These are phyloP conservation scores for Andrena fulva DNA, from an alignment of 2,888 invertebrate genomes.

Conservation along the genomic window DNA sequence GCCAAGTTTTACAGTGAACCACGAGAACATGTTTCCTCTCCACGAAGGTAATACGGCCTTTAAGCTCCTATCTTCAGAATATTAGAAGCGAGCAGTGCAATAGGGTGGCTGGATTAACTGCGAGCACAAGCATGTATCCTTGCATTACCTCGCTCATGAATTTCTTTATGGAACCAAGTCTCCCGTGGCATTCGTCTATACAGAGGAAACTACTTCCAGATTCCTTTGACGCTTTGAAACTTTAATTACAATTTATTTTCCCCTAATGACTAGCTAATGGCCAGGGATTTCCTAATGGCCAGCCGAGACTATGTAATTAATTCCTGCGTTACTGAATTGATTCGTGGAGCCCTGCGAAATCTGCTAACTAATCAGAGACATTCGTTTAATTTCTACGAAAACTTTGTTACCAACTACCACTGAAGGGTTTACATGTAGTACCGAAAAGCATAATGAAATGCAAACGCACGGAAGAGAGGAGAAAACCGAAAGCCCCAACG, in stretches of 20 bases:
- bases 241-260: too few relatives aligned
- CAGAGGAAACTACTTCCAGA: not conserved
- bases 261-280: too few relatives aligned
- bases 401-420: not conserved
- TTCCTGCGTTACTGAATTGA: not conserved
- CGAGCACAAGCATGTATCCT: slow-evolving; percentile 5
- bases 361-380: not conserved
- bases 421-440: not conserved
- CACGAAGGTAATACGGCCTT: slow-evolving; percentile 29
- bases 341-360: not conserved
- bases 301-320: too few relatives aligned
- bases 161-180: slow-evolving; percentile 11
- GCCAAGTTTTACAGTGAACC: slow-evolving; percentile 25
- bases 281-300: too few relatives aligned
- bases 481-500: not conserved
- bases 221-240: not conserved
- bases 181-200: not conserved
- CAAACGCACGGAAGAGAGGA: not conserved
- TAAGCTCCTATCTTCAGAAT: slow-evolving; percentile 13
- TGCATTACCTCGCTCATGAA: slow-evolving; percentile 14
- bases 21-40: slow-evolving; percentile 31
- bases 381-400: not conserved
- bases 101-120: slow-evolving; percentile 11
- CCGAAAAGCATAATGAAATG: not conserved
- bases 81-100: slow-evolving; percentile 21